These are phyloP conservation scores for Seriola rivoliana DNA, from an alignment of 2,113 vertebrate species.

Conservation along the genomic window DNA sequence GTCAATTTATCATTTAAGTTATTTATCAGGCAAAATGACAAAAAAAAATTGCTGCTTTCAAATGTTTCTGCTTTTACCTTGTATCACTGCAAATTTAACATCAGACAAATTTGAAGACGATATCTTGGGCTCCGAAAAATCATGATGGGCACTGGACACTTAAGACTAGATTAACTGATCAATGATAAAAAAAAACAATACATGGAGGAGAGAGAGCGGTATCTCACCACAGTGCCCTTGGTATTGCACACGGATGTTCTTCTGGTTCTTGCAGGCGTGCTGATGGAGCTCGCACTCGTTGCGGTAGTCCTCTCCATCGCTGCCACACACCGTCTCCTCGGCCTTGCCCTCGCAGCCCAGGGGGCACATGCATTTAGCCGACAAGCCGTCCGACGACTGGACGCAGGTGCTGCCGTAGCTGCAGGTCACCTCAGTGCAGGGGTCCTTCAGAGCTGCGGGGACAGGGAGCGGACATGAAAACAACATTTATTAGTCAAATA, in stretches of 20 bases:
- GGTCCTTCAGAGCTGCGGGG: slow-evolving; percentile 90
- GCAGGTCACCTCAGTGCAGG: slow-evolving; percentile 91
- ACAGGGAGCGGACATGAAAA: slow-evolving; percentile 13
- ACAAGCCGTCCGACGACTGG: slow-evolving; percentile 88
- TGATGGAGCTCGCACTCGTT: slow-evolving; percentile 91
- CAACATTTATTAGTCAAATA: slow-evolving; percentile 31
- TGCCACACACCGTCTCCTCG: slow-evolving; percentile 89
- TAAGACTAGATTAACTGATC: not conserved
- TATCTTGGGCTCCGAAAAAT: too few relatives aligned
- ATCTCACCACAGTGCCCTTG: slow-evolving; percentile 91
- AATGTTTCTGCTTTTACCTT: not conserved
- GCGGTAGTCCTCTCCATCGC: slow-evolving; percentile 91
- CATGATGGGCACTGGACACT: not conserved
- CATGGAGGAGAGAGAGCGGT: not conserved
- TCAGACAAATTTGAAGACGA: not conserved
- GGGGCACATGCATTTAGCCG: slow-evolving; percentile 92
- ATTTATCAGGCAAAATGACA: not conserved
- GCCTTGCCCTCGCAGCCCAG: slow-evolving; percentile 82
- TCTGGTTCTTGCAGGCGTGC: slow-evolving; percentile 90
- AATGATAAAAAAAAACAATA: not conserved
- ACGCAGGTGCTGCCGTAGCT: slow-evolving; percentile 95
- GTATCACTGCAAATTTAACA: not conserved
- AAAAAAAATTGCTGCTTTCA: not conserved
- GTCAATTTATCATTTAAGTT: not conserved
- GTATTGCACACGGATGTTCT: slow-evolving; percentile 91